Evolutionary conservation across 1,140 invertebrate genomes (phyloP).

Genomic region (Diachasmimorpha longicaudata): DNA sequence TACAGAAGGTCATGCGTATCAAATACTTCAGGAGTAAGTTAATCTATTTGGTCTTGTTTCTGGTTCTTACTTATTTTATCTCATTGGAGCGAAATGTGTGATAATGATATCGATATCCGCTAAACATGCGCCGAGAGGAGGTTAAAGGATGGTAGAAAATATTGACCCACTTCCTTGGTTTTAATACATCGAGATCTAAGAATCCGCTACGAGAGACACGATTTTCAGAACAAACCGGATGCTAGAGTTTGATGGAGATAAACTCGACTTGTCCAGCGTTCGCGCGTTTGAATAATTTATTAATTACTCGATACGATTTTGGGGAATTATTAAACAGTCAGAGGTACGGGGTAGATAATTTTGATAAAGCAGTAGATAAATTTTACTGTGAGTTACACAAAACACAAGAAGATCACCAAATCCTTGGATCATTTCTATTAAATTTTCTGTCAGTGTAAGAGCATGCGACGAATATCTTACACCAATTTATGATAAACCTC

Average conservation of each 20-base stretch:
- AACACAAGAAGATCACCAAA: too few species aligned
- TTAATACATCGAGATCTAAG: not conserved
- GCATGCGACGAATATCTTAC: not conserved
- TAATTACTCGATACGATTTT: conserved; percentile 23
- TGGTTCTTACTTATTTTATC: not conserved
- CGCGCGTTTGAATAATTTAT: conserved; percentile 48
- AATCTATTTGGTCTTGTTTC: not conserved
- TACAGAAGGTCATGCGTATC: not conserved
- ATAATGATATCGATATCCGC: not conserved
- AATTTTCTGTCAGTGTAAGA: too few species aligned
- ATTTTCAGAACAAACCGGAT: conserved; percentile 37
- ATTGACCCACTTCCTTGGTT: conserved; percentile 22
- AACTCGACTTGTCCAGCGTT: conserved; percentile 26
- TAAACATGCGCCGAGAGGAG: not conserved
- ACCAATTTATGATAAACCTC: not conserved
- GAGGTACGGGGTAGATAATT: too few species aligned
- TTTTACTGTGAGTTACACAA: too few species aligned
- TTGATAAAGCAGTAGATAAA: too few species aligned
- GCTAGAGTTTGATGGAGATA: conserved; percentile 41
- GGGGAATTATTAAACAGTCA: not conserved
- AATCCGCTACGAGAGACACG: not conserved
- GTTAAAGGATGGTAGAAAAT: conserved; percentile 1
- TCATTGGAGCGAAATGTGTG: not conserved
- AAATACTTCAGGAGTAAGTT: not conserved
- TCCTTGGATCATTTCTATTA: too few species aligned